Conservation (phyloP, 2,113 vertebrate genomes). For the Pipra filicauda region DNA sequence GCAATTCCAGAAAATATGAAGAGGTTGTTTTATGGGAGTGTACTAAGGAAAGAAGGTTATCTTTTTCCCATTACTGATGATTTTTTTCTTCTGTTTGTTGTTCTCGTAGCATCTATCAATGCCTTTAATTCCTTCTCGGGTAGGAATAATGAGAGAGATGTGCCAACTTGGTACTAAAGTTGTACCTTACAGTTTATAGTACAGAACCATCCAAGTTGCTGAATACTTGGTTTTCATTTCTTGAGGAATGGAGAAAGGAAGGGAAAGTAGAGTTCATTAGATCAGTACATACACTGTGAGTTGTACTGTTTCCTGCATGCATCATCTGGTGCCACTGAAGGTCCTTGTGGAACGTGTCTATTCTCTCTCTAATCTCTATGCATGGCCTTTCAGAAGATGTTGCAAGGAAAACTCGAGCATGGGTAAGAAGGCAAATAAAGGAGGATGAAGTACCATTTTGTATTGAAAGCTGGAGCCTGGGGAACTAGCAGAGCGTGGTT, state of each 20-base stretch:
- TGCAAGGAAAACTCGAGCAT: not conserved
- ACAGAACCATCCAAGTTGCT: not conserved
- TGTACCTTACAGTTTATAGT: not conserved
- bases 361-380: not conserved
- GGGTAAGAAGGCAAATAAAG: not conserved
- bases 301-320: not conserved
- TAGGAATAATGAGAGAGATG: not conserved
- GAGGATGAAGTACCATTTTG: not conserved
- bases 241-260: not conserved
- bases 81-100: not conserved
- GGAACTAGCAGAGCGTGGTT: not conserved
- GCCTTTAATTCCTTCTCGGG: not conserved
- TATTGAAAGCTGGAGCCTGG: not conserved
- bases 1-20: not conserved
- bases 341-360: not conserved
- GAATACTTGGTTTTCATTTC: not conserved
- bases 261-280: not conserved
- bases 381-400: not conserved
- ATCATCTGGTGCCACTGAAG: not conserved
- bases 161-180: not conserved
- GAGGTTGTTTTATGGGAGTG: not conserved
- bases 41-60: not conserved
- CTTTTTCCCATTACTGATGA: not conserved
- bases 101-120: not conserved
- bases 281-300: not conserved